Evolutionary conservation across 2,888 invertebrate species (phyloP), one percentile per base, ranked within the genome.

Genomic region (Drosophila gaucha): DNA sequence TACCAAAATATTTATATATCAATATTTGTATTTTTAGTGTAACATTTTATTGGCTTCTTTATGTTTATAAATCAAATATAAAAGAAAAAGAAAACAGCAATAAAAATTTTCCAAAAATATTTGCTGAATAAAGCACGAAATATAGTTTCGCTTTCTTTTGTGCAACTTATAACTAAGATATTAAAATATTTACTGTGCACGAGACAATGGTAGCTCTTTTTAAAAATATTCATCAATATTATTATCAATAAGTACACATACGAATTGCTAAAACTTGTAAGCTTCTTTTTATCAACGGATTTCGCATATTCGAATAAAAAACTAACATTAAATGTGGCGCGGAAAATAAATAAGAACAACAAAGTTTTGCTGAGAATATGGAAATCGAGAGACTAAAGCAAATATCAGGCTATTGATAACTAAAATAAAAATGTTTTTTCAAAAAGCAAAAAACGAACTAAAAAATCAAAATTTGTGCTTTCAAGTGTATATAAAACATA

Each of bases 71-170:
- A 74, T 70, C 26, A 80, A 77, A 59, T 62, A 30, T 75, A 36
- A 39, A 51, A 49, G 50, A 47, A 64, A 59, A 55, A 58, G 46
- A 65, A 65, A 47, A 36, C 44, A 24, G 36, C 41, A 77, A 66
- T 46, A 51, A 58, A 62, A 51, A 51, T 60, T 39, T 39, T 82
- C 56, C 58, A 86, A 86, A 86, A 80, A 86, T 85, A 82, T 75
- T 76, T 31, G 38, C 44, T 70, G 70, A 49, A 38, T 54, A 70
- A 85, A 85, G 83, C 79, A 85, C 79, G 51, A 71, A 80, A 62
- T 59, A 43, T 58, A 47, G 46, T 71, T 64, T 22, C 41, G 43
- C 44, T 71, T 66, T 64, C 47, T 52, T 84, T 72, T 78, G 82
- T 85, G 85, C 73, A 43, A 36, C 73, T 78, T 78, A 73, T 35